phyloP scores from a whole-genome alignment of 2,113 vertebrate species.

The Spea bombifrons region DNA sequence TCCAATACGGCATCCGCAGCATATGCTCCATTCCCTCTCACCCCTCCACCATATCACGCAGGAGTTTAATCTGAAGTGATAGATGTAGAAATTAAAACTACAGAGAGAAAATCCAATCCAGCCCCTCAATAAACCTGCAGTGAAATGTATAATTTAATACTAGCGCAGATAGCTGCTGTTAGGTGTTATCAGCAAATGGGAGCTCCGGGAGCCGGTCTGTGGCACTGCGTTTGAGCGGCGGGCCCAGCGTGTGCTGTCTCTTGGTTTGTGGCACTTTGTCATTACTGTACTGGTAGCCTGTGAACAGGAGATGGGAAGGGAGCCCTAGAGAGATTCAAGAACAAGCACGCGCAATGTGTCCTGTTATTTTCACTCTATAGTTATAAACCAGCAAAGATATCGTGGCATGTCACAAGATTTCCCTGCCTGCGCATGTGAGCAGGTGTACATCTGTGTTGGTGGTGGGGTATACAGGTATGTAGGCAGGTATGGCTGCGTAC shows the following conservation, averaged over 20 bases:
- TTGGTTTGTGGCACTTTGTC: slow-evolving; percentile 82
- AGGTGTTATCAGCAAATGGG: slow-evolving; percentile 89
- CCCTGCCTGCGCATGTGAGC: too few species aligned
- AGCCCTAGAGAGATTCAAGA: too few species aligned
- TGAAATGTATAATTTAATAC: slow-evolving; percentile 87
- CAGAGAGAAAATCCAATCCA: slow-evolving; percentile 92
- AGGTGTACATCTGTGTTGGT: too few species aligned
- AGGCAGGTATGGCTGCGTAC: too few species aligned
- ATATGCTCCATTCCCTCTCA: background rate
- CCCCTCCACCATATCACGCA: slow-evolving; percentile 55
- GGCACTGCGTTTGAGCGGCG: slow-evolving; percentile 66
- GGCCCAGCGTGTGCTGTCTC: slow-evolving; percentile 62
- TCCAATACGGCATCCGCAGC: too few species aligned
- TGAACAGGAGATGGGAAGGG: slow-evolving; percentile 73
- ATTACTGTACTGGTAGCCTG: slow-evolving; percentile 80
- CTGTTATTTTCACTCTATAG: too few species aligned
- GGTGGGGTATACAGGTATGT: too few species aligned
- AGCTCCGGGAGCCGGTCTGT: slow-evolving; percentile 73
- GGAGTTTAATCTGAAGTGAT: slow-evolving; percentile 95
- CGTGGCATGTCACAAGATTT: too few species aligned
- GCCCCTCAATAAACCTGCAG: slow-evolving; percentile 82
- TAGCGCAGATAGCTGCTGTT: slow-evolving; percentile 81
- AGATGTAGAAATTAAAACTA: slow-evolving; percentile 92
- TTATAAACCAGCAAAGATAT: too few species aligned
- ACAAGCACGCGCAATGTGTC: too few species aligned